These are phyloP conservation scores for Drosophila atripex DNA, from an alignment of 2,888 invertebrate genomes.

Conservation along the genomic window DNA sequence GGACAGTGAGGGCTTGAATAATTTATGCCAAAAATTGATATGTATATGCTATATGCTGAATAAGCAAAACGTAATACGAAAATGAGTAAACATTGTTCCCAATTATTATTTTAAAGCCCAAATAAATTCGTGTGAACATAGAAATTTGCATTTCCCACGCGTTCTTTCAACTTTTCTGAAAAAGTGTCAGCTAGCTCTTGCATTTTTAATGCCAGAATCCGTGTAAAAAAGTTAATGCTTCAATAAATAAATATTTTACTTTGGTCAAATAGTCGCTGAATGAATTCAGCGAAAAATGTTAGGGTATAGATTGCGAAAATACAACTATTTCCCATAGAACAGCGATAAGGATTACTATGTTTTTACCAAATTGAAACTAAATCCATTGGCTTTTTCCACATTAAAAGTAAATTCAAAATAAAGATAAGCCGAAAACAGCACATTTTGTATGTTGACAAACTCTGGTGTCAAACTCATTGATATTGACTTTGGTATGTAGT, in stretches of 20 bases:
- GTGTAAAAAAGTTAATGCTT: too few species aligned
- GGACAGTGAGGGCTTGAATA: conserved; percentile 37
- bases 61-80: conserved; percentile 37
- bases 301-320: too few species aligned
- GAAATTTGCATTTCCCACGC: neutral
- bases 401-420: too few species aligned
- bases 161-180: neutral
- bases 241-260: neutral
- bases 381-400: too few species aligned
- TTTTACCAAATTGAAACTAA: too few species aligned
- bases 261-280: neutral
- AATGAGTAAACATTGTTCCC: conserved; percentile 24
- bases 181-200: neutral
- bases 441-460: too few species aligned
- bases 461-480: too few species aligned
- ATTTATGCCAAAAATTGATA: conserved; percentile 47
- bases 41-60: conserved; percentile 11
- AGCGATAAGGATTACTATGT: too few species aligned
- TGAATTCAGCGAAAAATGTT: neutral
- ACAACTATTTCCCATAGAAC: too few species aligned
- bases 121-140: conserved; percentile 3
- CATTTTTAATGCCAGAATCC: neutral
- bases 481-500: too few species aligned
- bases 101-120: conserved; percentile 19
- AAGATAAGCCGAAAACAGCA: too few species aligned